phyloP scores from a whole-genome alignment of 2,113 vertebrate genomes.

The Xiphias gladius region DNA sequence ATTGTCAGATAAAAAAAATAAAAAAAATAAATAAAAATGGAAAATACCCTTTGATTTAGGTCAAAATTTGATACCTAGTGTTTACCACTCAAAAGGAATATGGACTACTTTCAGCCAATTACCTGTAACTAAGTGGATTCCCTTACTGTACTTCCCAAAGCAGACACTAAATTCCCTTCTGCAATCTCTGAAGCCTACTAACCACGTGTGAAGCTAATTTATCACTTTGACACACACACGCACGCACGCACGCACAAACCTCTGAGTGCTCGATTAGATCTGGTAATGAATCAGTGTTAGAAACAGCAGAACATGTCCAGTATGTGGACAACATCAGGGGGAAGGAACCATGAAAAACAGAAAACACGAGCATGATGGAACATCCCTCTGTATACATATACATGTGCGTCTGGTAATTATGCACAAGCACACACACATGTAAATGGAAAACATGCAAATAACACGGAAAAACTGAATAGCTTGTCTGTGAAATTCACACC shows the following conservation, averaged over 20 bases:
- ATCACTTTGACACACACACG: slow-evolving; percentile 20
- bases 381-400: slow-evolving; percentile 1
- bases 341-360: slow-evolving; percentile 21
- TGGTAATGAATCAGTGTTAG: slow-evolving; percentile 47
- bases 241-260: background rate
- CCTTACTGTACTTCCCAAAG: slow-evolving; percentile 48
- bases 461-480: background rate
- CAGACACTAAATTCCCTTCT: slow-evolving; percentile 23
- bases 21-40: background rate
- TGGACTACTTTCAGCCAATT: slow-evolving; percentile 14
- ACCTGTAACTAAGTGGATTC: slow-evolving; percentile 16
- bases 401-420: slow-evolving; percentile 4
- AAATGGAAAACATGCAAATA: background rate
- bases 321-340: slow-evolving; percentile 19
- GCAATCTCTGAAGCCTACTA: background rate
- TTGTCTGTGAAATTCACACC: background rate
- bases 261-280: background rate
- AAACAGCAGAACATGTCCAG: slow-evolving; percentile 7
- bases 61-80: background rate
- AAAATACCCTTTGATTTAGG: slow-evolving; percentile 28
- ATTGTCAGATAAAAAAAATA: background rate
- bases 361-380: slow-evolving; percentile 20
- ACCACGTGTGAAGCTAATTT: slow-evolving; percentile 32
- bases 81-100: slow-evolving; percentile 15
- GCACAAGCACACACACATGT: background rate